phyloP scores from a whole-genome alignment of 37 sponge, comb jelly and placozoan genomes.

The Hormiphora californensis region DNA sequence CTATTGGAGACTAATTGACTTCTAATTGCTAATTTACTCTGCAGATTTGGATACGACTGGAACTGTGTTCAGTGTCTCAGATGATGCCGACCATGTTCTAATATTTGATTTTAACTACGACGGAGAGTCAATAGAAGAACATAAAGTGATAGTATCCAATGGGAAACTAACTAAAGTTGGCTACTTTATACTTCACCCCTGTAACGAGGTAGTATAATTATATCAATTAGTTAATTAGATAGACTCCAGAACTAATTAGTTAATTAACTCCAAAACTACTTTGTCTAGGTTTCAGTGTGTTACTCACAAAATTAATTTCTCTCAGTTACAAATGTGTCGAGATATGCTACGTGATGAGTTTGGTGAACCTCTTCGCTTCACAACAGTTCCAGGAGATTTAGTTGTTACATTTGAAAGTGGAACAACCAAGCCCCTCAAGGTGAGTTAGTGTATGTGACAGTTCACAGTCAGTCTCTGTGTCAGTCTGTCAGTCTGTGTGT shows the following conservation, averaged over 20 bases:
- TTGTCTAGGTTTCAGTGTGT: no score
- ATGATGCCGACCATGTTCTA: neutral
- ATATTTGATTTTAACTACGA: neutral
- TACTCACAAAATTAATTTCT: no score
- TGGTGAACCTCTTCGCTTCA: neutral
- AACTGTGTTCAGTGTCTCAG: neutral
- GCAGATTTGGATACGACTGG: neutral
- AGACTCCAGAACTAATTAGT: no score
- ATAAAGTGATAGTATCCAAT: neutral
- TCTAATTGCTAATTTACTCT: neutral
- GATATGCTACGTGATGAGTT: neutral
- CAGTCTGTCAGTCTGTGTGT: no score
- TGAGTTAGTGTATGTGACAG: no score
- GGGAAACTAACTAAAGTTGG: neutral
- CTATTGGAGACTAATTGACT: neutral
- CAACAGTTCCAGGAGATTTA: neutral
- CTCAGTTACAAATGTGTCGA: conserved; percentile 12
- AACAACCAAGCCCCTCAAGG: neutral
- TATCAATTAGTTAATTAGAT: no score
- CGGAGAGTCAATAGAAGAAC: neutral
- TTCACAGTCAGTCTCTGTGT: no score
- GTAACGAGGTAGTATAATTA: conserved; percentile 11
- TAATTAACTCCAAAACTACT: no score
- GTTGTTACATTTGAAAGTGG: neutral
- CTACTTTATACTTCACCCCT: neutral